These are phyloP conservation scores for Papilio aristodemus DNA, from an alignment of 1,140 invertebrate species.

Conservation along the genomic window DNA sequence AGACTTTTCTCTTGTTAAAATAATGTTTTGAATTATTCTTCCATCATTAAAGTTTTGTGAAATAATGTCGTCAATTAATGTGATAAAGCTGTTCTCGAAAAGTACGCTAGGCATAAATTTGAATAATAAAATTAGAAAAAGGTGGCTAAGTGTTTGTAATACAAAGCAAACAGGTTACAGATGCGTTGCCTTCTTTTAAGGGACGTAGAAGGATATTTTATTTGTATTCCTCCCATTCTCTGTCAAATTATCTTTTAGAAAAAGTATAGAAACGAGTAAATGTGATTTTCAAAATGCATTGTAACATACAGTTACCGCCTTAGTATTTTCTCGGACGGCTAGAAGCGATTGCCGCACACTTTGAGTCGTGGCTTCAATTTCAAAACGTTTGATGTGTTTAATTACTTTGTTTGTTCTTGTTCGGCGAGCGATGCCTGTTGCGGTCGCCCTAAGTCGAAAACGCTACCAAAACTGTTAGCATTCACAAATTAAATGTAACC, in stretches of 20 bases:
- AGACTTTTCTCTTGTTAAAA: background rate
- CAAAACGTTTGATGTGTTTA: conserved; percentile 78
- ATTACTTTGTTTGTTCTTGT: conserved; percentile 80
- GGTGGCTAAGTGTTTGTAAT: too few relatives aligned
- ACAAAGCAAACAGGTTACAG: too few relatives aligned
- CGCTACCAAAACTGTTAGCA: conserved; percentile 69
- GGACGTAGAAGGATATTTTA: too few relatives aligned
- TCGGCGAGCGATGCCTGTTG: conserved; percentile 65
- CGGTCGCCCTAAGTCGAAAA: conserved; percentile 74
- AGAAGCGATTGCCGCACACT: conserved; percentile 42
- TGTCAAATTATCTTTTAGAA: too few relatives aligned
- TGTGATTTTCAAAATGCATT: background rate
- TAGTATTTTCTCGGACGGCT: conserved; percentile 32
- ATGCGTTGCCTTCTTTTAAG: too few relatives aligned
- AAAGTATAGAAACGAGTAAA: too few relatives aligned
- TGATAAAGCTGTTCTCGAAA: too few relatives aligned
- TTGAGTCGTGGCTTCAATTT: conserved; percentile 73
- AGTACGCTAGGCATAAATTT: too few relatives aligned
- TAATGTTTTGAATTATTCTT: background rate
- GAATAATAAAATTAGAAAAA: background rate
- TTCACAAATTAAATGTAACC: conserved; percentile 77
- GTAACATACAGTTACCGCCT: background rate
- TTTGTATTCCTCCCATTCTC: too few relatives aligned
- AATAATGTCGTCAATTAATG: too few relatives aligned
- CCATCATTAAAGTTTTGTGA: background rate